phyloP scores from a whole-genome alignment of 1,140 invertebrate species.

The Cylas formicarius region DNA sequence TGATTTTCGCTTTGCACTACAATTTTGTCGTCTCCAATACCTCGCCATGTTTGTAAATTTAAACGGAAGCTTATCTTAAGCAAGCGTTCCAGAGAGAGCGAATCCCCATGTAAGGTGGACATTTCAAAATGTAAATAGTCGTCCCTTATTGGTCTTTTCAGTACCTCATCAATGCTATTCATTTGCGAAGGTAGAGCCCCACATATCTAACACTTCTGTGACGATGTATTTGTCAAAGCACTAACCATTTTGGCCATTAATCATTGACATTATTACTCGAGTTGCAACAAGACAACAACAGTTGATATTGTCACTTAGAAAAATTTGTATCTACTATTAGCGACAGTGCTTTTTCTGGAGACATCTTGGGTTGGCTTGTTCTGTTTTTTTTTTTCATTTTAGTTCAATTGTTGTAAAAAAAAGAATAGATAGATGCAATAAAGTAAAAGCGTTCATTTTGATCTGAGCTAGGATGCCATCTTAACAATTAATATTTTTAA shows the following conservation, averaged over 20 bases:
- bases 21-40: slow-evolving; percentile 6
- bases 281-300: slow-evolving; percentile 3
- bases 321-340: slow-evolving; percentile 5
- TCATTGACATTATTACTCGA: slow-evolving; percentile 7
- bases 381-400: too few species aligned
- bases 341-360: slow-evolving; percentile 1
- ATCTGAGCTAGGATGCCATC: too few species aligned
- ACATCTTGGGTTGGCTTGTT: slow-evolving; percentile 1
- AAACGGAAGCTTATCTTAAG: slow-evolving; percentile 8
- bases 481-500: too few species aligned
- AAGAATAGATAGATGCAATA: too few species aligned
- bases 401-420: too few species aligned
- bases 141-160: slow-evolving; percentile 1
- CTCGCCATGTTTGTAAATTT: slow-evolving; percentile 5
- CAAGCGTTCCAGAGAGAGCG: slow-evolving; percentile 1
- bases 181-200: slow-evolving; percentile 10
- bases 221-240: slow-evolving; percentile 9
- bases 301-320: slow-evolving; percentile 3
- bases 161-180: slow-evolving; percentile 5
- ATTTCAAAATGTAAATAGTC: slow-evolving; percentile 1
- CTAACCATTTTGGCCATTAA: slow-evolving; percentile 8
- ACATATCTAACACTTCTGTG: slow-evolving; percentile 8
- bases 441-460: too few species aligned
- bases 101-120: too few species aligned
- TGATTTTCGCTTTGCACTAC: slow-evolving; percentile 2